Conservation (phyloP, 1,140 invertebrate genomes). For the Trichomalopsis sarcophagae region DNA sequence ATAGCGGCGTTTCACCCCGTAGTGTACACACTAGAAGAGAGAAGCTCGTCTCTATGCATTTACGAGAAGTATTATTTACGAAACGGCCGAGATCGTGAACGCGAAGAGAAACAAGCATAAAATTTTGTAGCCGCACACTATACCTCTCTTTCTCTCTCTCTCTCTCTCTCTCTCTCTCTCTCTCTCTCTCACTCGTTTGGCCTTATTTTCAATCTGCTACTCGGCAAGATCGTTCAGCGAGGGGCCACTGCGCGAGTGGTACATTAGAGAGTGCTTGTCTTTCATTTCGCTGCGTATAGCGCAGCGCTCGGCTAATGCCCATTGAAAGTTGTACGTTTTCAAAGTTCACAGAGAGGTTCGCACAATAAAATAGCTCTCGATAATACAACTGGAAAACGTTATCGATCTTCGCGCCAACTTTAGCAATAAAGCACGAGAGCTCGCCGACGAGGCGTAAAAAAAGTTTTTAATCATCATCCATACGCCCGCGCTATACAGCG, state of each 20-base stretch:
- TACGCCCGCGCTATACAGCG: too few species aligned
- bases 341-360: neutral
- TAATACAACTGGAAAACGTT: neutral
- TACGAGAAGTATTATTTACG: neutral
- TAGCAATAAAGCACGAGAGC: neutral
- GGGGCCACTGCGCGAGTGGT: neutral
- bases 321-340: neutral
- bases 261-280: conserved; percentile 3
- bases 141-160: too few species aligned
- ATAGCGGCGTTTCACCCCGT: neutral
- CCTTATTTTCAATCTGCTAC: neutral
- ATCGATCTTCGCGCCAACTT: neutral
- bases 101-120: neutral
- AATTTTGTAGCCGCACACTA: neutral
- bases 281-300: neutral
- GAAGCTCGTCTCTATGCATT: neutral
- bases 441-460: too few species aligned
- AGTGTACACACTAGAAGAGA: neutral
- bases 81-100: neutral
- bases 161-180: neutral
- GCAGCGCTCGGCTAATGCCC: neutral
- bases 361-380: neutral
- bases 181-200: too few species aligned
- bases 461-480: too few species aligned
- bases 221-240: neutral